Conservation (phyloP, 1,140 invertebrate genomes). For the Drosophila biarmipes region DNA sequence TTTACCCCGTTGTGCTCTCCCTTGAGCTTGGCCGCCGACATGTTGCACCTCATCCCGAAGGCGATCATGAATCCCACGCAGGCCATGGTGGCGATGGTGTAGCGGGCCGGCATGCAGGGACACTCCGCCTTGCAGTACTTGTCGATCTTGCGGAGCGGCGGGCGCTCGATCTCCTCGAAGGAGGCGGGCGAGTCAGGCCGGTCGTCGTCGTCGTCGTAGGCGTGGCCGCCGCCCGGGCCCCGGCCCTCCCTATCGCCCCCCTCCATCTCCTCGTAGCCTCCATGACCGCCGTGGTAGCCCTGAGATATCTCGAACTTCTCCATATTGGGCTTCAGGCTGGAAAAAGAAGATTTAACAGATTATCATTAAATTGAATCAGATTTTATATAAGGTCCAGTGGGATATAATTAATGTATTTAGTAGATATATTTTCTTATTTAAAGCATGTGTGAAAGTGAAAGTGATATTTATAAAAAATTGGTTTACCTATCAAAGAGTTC, state of each 20-base stretch:
- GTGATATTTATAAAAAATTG: too few relatives aligned
- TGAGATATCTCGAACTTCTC: constrained; percentile 88
- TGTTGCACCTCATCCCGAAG: constrained; percentile 97
- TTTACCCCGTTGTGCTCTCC: constrained; percentile 86
- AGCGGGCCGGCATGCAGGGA: constrained; percentile 94
- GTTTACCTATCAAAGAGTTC: too few relatives aligned
- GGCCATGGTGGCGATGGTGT: constrained; percentile 93
- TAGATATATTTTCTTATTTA: too few relatives aligned
- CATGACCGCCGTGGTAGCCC: constrained; percentile 84
- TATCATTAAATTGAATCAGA: too few relatives aligned
- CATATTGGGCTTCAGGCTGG: constrained; percentile 78
- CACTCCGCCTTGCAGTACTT: constrained; percentile 94
- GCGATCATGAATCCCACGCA: constrained; percentile 96
- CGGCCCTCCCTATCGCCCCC: constrained; percentile 85
- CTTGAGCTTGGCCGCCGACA: constrained; percentile 97
- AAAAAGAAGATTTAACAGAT: not conserved
- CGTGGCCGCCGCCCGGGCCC: constrained; percentile 84
- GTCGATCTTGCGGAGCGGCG: constrained; percentile 93
- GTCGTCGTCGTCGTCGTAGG: constrained; percentile 85
- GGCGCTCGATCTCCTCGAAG: constrained; percentile 89
- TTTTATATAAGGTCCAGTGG: too few relatives aligned
- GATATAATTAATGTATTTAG: not conserved
- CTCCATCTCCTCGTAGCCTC: constrained; percentile 86
- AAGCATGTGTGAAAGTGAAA: too few relatives aligned
- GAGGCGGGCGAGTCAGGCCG: constrained; percentile 89